Conservation (phyloP, 2,113 vertebrate species). For the Prolemur simus region DNA sequence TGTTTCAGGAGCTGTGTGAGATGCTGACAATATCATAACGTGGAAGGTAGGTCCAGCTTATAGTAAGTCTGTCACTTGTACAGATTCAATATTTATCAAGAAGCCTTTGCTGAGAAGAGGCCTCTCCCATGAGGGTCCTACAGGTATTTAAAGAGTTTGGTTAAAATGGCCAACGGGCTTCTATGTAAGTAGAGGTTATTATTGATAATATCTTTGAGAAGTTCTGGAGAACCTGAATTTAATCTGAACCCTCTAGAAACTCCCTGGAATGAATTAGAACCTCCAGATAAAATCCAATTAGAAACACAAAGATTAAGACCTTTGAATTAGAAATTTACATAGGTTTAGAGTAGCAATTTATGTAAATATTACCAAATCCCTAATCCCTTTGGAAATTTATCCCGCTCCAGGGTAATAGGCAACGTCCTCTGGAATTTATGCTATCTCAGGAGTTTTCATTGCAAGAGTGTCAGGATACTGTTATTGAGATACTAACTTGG, state of each 20-base stretch:
- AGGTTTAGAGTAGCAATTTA: neutral
- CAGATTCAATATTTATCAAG: neutral
- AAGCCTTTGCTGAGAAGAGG: neutral
- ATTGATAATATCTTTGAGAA: neutral
- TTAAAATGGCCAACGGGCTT: neutral
- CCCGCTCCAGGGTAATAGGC: neutral
- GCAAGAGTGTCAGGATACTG: neutral
- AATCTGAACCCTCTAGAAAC: neutral
- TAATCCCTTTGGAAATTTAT: neutral
- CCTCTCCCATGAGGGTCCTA: neutral
- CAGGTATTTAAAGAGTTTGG: neutral
- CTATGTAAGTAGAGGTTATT: neutral
- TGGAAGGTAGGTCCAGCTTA: rapidly evolving
- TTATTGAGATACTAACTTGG: neutral
- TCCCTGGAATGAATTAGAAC: neutral
- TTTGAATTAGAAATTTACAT: neutral
- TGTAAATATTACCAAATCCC: neutral
- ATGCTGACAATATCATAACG: neutral
- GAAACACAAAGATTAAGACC: neutral
- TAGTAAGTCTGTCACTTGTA: neutral
- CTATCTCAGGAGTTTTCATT: neutral
- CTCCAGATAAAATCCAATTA: neutral
- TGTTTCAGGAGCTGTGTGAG: neutral
- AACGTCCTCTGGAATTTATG: neutral
- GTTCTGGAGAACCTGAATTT: neutral